These are phyloP conservation scores for Metalampra italica DNA, from an alignment of 2,888 invertebrate genomes.

Conservation along the genomic window DNA sequence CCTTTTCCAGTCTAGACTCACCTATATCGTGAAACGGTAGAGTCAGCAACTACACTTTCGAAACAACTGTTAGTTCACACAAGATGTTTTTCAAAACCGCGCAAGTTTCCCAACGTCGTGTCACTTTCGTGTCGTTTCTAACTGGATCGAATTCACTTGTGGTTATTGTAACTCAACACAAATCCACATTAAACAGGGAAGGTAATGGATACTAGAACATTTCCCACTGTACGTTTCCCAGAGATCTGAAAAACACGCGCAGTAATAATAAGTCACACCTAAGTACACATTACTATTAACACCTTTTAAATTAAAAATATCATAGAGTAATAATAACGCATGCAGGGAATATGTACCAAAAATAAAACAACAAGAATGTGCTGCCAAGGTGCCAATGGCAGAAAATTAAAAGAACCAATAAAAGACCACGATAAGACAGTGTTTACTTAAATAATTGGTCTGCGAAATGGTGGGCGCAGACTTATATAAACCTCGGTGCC, in stretches of 20 bases:
- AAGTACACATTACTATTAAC: slow-evolving; percentile 24
- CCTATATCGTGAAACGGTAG: slow-evolving; percentile 2
- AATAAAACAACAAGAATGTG: slow-evolving; percentile 2
- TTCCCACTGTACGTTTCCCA: slow-evolving; percentile 53
- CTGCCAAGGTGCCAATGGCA: slow-evolving; percentile 15
- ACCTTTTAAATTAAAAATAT: slow-evolving; percentile 36
- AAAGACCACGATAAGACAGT: slow-evolving; percentile 34
- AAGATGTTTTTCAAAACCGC: slow-evolving; percentile 55
- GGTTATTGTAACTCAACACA: slow-evolving; percentile 71
- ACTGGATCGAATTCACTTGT: slow-evolving; percentile 69
- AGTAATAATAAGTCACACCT: slow-evolving; percentile 27
- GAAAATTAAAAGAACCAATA: slow-evolving; percentile 38
- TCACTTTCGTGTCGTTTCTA: slow-evolving; percentile 67
- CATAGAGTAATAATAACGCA: slow-evolving; percentile 35
- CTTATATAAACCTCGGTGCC: slow-evolving; percentile 42
- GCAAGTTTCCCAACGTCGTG: slow-evolving; percentile 61
- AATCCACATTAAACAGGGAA: slow-evolving; percentile 67
- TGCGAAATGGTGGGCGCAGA: slow-evolving; percentile 32
- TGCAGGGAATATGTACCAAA: slow-evolving; percentile 17
- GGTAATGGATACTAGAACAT: slow-evolving; percentile 65
- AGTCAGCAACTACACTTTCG: slow-evolving; percentile 36
- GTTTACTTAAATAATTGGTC: slow-evolving; percentile 49
- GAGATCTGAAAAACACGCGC: slow-evolving; percentile 64
- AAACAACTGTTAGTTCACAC: slow-evolving; percentile 32
- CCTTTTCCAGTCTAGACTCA: neutral